These are phyloP conservation scores for Nebria ingens DNA, from an alignment of 1,140 invertebrate genomes.

Conservation along the genomic window DNA sequence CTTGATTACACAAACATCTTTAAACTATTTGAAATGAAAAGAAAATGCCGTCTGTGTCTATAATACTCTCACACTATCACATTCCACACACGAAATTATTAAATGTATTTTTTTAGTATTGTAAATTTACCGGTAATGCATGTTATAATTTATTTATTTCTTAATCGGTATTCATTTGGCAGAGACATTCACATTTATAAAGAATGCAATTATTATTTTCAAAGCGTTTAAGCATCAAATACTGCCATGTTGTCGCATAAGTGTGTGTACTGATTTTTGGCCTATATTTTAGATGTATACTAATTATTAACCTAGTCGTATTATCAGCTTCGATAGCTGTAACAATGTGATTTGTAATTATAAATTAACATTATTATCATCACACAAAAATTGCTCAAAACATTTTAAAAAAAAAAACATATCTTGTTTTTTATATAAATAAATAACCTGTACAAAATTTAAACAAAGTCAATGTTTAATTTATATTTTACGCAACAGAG, in stretches of 20 bases:
- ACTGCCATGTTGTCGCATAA: no score
- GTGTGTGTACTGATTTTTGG: neutral
- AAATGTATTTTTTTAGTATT: no score
- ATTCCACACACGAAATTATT: no score
- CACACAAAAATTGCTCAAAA: constrained; percentile 15
- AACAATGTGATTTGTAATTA: constrained; percentile 4
- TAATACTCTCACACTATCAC: no score
- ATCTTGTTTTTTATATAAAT: constrained; percentile 12
- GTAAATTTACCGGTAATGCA: no score
- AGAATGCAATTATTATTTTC: no score
- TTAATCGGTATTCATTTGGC: no score
- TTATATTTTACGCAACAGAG: constrained; percentile 13
- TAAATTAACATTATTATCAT: constrained; percentile 9
- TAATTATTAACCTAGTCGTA: neutral
- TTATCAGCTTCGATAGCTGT: neutral
- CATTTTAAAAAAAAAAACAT: constrained; percentile 4
- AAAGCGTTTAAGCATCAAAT: no score
- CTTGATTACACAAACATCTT: neutral
- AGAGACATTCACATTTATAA: no score
- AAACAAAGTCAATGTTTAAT: constrained; percentile 13
- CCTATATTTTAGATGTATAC: neutral
- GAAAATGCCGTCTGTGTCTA: no score
- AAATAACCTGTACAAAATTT: constrained; percentile 12
- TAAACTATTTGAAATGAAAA: no score
- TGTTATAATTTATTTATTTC: no score